Conservation (phyloP, 2,113 vertebrate species). For the Silurus meridionalis region DNA sequence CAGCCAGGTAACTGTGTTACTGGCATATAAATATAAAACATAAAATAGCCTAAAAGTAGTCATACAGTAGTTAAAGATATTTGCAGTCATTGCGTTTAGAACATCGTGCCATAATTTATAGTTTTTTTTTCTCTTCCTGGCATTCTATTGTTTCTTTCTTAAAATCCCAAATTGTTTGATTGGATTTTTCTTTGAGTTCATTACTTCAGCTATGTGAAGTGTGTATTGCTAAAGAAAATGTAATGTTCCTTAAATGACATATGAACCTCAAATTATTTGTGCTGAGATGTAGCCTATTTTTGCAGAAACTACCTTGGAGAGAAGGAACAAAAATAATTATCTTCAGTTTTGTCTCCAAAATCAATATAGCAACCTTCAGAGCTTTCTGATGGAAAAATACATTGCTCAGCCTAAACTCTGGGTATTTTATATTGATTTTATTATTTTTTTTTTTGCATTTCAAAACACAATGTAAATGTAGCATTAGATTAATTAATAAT, state of each 20-base stretch:
- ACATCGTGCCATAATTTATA: background rate
- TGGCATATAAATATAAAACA: background rate
- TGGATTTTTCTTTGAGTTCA: background rate
- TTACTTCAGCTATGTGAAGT: background rate
- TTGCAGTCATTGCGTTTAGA: background rate
- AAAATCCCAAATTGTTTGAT: background rate
- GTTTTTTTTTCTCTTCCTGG: background rate
- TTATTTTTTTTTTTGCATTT: background rate
- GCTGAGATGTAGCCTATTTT: background rate
- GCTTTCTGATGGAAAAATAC: background rate
- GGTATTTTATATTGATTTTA: background rate
- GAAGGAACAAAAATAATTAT: constrained; percentile 32
- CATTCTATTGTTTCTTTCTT: background rate
- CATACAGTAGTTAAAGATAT: background rate
- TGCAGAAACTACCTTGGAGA: background rate
- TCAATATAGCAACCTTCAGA: background rate
- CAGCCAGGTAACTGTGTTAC: background rate
- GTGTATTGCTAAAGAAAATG: background rate
- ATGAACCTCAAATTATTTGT: background rate
- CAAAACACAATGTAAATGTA: background rate
- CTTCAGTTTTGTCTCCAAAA: constrained; percentile 15
- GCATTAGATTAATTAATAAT: background rate
- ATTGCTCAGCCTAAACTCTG: background rate
- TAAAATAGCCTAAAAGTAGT: background rate
- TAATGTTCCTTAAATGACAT: background rate